Base-by-base conservation (phyloP, 2,888 invertebrate species). In the Brachylomia viminalis region DNA sequence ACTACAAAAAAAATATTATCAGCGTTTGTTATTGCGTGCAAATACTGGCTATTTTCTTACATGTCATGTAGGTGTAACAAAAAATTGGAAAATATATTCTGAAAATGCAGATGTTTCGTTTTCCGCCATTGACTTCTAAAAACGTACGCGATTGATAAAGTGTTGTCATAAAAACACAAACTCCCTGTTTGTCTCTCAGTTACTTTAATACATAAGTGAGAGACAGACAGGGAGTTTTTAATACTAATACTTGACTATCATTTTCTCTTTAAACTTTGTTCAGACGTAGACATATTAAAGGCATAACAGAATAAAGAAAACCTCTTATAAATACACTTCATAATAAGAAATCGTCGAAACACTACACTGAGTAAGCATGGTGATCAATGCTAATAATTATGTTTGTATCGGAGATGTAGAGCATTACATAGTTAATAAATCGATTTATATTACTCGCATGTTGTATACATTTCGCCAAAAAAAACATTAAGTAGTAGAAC, bases 141-240 rank as follows among this genome's bases (percentile, higher is more conserved):
- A 59, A 49, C 13, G 45, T 54, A 23, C 20, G 11, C 11, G 1
- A 38, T 54, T 81, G n/a, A 80, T 58, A 79, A 56, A 8, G 20
- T 38, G 4, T 30, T 23, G 1, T 17, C 23, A 10, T 15, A 52
- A 58, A 42, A 27, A 45, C 15, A 30, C n/a, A 30, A 20, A 20
- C 6, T 47, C 11, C 8, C 1, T 33, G 68, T n/a, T 1, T 45
- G 15, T 20, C 13, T 3, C 45, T 38, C 27, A 23, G 15, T 67
- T 6, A 10, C n/a, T 58, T 56, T 3, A 47, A 17, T 73, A 42
- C n/a, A n/a, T n/a, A n/a, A n/a, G n/a, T n/a, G n/a, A n/a, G n/a
- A n/a, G n/a, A n/a, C n/a, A n/a, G n/a, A n/a, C n/a, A n/a, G n/a
- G n/a, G n/a, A n/a, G n/a, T n/a, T n/a, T n/a, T n/a, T n/a, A n/a